Evolutionary conservation across 2,888 invertebrate species (phyloP).

Genomic region (Polietes domitor): DNA sequence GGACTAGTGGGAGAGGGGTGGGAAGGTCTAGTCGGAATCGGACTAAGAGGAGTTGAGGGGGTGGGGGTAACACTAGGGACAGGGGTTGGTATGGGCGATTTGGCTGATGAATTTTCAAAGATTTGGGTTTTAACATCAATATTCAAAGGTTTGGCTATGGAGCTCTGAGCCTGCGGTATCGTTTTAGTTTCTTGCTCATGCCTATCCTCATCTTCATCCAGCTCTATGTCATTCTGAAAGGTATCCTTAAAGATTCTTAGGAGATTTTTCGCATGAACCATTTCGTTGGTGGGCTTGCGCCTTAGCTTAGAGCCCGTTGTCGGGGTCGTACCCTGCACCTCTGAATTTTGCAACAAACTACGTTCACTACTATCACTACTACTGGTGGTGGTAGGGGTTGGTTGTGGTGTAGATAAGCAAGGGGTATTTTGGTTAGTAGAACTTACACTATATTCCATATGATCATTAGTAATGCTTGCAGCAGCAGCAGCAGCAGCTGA

Average conservation of each 20-base stretch:
- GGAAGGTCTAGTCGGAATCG: conserved; percentile 10
- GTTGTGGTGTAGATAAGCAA: conserved; percentile 47
- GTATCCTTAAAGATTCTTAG: conserved; percentile 79
- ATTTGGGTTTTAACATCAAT: conserved; percentile 44
- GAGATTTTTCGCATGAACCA: conserved; percentile 78
- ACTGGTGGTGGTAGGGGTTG: conserved; percentile 56
- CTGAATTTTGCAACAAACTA: conserved; percentile 7
- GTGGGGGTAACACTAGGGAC: not conserved
- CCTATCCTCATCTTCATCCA: conserved; percentile 70
- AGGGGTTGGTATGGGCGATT: not conserved
- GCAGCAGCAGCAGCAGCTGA: conserved; percentile 30
- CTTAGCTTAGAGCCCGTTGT: conserved; percentile 71
- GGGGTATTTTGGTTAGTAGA: conserved; percentile 75
- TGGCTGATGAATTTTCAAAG: conserved; percentile 23
- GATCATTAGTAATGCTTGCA: conserved; percentile 65
- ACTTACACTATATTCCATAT: conserved; percentile 80
- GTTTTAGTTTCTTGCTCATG: conserved; percentile 46
- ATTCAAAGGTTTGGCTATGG: conserved; percentile 5
- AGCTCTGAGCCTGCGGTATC: not conserved
- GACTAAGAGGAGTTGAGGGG: conserved; percentile 36
- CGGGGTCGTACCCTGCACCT: conserved; percentile 54
- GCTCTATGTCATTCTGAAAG: conserved; percentile 75
- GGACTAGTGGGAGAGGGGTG: conserved; percentile 30
- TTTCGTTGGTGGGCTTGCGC: conserved; percentile 77
- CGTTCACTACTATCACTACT: conserved; percentile 62